A percentile compares a stretch with the other conserved stretches of the same genome.
phyloP scores from a whole-genome alignment of 2,888 invertebrate genomes.

The Theretra japonica region DNA sequence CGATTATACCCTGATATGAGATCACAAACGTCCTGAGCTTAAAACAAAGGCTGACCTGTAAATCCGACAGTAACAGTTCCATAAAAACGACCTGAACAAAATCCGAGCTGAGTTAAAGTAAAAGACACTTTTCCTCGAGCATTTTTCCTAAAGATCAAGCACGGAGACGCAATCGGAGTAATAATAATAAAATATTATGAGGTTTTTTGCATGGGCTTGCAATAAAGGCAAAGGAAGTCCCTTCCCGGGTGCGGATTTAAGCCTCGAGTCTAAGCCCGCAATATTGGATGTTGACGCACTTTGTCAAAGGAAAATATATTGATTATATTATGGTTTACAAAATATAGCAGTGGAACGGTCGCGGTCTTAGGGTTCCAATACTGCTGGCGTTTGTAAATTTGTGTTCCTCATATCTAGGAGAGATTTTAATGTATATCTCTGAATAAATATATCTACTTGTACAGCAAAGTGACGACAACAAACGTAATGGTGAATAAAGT shows the following conservation, averaged over 20 bases:
- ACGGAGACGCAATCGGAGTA: constrained; percentile 32
- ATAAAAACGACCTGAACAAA: constrained; percentile 26
- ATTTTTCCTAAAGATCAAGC: constrained; percentile 32
- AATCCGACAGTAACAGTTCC: not conserved
- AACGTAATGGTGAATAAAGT: no score
- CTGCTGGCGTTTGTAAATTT: not conserved
- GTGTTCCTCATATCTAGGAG: not conserved
- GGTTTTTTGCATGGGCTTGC: constrained; percentile 38
- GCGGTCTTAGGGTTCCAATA: not conserved
- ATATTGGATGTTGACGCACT: constrained; percentile 21
- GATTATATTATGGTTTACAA: constrained; percentile 21
- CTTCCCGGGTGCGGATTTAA: constrained; percentile 17
- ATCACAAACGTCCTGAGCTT: not conserved
- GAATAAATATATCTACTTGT: no score
- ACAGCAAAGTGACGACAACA: no score
- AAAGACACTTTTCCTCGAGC: constrained; percentile 33
- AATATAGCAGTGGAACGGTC: not conserved
- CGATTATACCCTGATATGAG: not conserved
- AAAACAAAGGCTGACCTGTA: constrained; percentile 11
- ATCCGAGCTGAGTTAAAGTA: constrained; percentile 19
- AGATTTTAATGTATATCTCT: no score
- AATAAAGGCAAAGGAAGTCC: constrained; percentile 33
- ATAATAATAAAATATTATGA: constrained; percentile 49
- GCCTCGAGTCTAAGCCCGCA: constrained; percentile 8
- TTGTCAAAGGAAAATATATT: constrained; percentile 27